Evolutionary conservation across 2,113 vertebrate species (phyloP).

Genomic region (Campylorhamphus procurvoides): DNA sequence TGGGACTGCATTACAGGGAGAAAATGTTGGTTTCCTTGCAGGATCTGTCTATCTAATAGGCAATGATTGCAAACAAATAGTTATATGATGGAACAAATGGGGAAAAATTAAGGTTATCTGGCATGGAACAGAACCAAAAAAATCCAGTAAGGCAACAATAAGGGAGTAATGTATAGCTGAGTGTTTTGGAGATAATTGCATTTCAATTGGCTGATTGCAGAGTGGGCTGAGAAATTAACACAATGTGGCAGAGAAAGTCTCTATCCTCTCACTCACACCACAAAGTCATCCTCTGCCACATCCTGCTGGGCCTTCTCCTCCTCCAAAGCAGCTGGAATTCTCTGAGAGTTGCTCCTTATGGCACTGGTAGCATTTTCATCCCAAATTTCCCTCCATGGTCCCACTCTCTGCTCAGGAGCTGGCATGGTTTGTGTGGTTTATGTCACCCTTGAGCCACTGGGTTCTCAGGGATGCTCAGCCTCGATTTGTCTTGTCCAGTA

Average conservation of each 20-base stretch:
- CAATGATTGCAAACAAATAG: slow-evolving; percentile 77
- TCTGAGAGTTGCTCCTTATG: background rate
- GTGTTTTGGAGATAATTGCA: slow-evolving; percentile 43
- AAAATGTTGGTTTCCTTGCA: slow-evolving; percentile 40
- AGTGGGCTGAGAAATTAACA: slow-evolving; percentile 32
- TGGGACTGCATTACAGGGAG: slow-evolving; percentile 29
- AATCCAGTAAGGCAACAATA: background rate
- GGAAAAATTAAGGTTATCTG: slow-evolving; percentile 72
- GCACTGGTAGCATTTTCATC: accelerated
- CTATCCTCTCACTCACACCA: background rate
- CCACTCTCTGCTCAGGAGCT: background rate
- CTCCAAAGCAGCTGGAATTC: background rate
- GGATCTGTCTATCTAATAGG: slow-evolving; percentile 61
- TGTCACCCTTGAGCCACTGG: accelerated
- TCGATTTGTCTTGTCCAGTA: accelerated
- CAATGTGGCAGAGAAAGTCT: slow-evolving; percentile 6
- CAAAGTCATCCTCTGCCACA: background rate
- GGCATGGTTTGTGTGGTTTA: background rate
- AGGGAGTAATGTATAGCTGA: background rate
- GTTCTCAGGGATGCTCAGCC: background rate
- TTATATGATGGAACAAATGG: slow-evolving; percentile 66
- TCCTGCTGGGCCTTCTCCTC: background rate
- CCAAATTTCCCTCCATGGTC: accelerated
- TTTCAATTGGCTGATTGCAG: slow-evolving; percentile 64
- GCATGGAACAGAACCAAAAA: slow-evolving; percentile 40